Percentiles rank a stretch among this genome's conserved stretches.
Evolutionary conservation across 2,888 invertebrate species (phyloP).

Genomic region (Hypomecis punctinalis): DNA sequence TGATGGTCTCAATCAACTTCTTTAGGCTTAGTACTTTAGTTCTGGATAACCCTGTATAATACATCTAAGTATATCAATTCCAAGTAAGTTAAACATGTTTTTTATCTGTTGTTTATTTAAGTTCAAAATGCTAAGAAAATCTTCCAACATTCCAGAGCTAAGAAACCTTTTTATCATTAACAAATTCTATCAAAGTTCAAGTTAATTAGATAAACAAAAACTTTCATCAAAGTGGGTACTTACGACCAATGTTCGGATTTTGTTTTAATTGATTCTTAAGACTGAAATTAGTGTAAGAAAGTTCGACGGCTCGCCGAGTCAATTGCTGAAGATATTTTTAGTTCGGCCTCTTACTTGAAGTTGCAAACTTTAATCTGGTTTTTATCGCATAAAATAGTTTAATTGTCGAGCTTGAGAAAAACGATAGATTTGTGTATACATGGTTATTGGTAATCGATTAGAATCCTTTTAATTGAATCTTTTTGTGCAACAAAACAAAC

Average conservation of each 20-base stretch:
- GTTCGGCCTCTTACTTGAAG: not conserved
- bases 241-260: constrained; percentile 17
- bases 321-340: not conserved
- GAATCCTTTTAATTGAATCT: too few relatives aligned
- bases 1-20: too few relatives aligned
- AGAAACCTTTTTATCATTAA: constrained; percentile 25
- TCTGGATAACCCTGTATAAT: too few relatives aligned
- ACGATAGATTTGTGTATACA: too few relatives aligned
- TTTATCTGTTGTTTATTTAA: not conserved
- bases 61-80: too few relatives aligned
- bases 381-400: not conserved
- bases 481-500: too few relatives aligned
- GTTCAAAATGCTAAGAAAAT: constrained; percentile 4
- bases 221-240: constrained; percentile 23
- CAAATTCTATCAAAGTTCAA: constrained; percentile 24
- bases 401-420: too few relatives aligned
- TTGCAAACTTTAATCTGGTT: not conserved
- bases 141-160: constrained; percentile 3
- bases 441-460: too few relatives aligned
- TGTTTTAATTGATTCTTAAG: constrained; percentile 27
- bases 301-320: constrained; percentile 6
- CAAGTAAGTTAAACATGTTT: too few relatives aligned
- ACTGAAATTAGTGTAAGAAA: constrained; percentile 15
- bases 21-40: too few relatives aligned
- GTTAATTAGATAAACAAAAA: constrained; percentile 24